These are phyloP conservation scores for Melanotaenia pygmaea DNA, from an alignment of 2,797 vertebrate species.

Conservation along the genomic window DNA sequence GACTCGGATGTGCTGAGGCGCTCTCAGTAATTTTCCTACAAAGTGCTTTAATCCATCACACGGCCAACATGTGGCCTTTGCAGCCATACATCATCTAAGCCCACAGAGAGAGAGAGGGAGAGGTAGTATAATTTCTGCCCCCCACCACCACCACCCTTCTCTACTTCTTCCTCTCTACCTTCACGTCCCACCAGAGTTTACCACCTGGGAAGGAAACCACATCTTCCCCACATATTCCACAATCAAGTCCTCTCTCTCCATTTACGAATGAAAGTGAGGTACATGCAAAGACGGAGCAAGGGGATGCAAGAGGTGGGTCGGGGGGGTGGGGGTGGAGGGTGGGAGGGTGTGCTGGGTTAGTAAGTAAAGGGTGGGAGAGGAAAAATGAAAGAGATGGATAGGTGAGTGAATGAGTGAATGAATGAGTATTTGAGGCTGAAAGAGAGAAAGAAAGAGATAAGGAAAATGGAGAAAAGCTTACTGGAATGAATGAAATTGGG, in stretches of 20 bases:
- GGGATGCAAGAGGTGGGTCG: constrained; percentile 11
- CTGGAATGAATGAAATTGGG: constrained; percentile 77
- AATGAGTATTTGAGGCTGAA: constrained; percentile 65
- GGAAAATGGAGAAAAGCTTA: constrained; percentile 79
- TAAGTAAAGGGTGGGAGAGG: constrained; percentile 64
- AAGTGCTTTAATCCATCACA: constrained; percentile 99
- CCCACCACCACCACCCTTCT: constrained; percentile 24
- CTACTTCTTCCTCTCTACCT: constrained; percentile 39
- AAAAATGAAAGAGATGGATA: constrained; percentile 80
- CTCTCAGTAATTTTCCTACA: constrained; percentile 99
- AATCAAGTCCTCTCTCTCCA: constrained; percentile 65
- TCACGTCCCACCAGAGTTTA: constrained; percentile 59
- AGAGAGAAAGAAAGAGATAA: constrained; percentile 77
- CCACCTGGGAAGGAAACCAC: constrained; percentile 72
- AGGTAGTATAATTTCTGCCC: constrained; percentile 85
- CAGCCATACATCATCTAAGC: constrained; percentile 98
- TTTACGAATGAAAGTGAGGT: constrained; percentile 77
- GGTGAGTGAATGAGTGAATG: constrained; percentile 70
- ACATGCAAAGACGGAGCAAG: constrained; percentile 48
- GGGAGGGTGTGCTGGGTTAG: constrained; percentile 12
- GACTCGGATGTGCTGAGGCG: constrained; percentile 95
- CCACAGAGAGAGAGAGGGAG: constrained; percentile 82
- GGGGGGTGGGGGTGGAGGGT: constrained; percentile 33
- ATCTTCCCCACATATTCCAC: constrained; percentile 63
- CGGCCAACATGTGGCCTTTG: constrained; percentile 97